Conservation (phyloP, 1,140 invertebrate genomes). For the honey bee (Apis mellifera) region DNA sequence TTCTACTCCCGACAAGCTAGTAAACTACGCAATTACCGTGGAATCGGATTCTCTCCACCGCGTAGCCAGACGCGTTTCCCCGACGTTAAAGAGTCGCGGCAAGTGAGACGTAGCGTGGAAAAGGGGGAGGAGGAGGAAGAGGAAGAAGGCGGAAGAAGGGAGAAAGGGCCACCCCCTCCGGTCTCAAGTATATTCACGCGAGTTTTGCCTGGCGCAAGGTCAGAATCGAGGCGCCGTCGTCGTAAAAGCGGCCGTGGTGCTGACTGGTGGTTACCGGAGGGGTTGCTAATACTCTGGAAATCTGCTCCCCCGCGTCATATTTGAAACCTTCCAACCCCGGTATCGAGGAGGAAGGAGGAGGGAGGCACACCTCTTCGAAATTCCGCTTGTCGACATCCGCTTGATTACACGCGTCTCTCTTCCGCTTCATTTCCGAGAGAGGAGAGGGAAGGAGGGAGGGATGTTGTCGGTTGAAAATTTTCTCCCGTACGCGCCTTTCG, state of each 20-base stretch:
- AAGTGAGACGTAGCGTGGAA: too few species aligned
- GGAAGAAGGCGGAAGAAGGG: background rate
- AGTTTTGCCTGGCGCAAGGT: slow-evolving; percentile 28
- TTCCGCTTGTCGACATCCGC: slow-evolving; percentile 44
- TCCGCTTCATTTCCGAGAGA: slow-evolving; percentile 40
- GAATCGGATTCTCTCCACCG: background rate
- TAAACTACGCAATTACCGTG: background rate
- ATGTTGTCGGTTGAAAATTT: background rate
- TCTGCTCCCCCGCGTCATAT: slow-evolving; percentile 44
- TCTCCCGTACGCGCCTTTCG: background rate
- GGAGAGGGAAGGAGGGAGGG: too few species aligned
- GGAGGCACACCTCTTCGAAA: slow-evolving; percentile 11
- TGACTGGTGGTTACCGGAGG: slow-evolving; percentile 36
- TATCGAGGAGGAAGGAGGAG: background rate
- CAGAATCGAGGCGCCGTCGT: slow-evolving; percentile 28
- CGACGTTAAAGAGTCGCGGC: background rate
- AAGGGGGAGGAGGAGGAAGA: too few species aligned
- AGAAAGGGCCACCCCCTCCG: slow-evolving; percentile 1
- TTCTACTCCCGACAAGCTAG: background rate
- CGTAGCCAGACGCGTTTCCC: slow-evolving; percentile 12
- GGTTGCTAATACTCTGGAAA: slow-evolving; percentile 65
- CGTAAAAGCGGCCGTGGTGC: slow-evolving; percentile 29
- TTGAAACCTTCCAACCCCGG: background rate
- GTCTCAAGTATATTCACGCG: slow-evolving; percentile 24
- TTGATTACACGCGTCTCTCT: slow-evolving; percentile 43